Percentiles rank a stretch among this genome's conserved stretches.
These are phyloP conservation scores for Haliclona indistincta DNA, from an alignment of 37 sponge, comb jelly and placozoan genomes.

Conservation along the genomic window DNA sequence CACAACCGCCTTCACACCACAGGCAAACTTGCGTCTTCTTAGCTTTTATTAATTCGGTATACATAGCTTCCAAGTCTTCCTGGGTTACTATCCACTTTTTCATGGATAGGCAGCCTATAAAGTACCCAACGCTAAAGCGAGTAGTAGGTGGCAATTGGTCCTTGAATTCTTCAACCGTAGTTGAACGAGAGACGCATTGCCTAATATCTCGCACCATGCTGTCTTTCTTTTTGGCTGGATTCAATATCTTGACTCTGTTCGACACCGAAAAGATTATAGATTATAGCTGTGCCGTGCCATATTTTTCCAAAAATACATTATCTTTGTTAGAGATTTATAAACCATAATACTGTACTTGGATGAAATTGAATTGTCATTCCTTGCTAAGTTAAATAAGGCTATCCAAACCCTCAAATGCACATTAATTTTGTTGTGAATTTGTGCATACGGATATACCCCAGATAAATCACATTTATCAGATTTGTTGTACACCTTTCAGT, in stretches of 20 bases:
- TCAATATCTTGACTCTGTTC: slow-evolving; percentile 21
- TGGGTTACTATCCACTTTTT: slow-evolving; percentile 17
- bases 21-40: background rate
- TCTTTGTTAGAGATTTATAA: too few relatives aligned
- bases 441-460: too few relatives aligned
- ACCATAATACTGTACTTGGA: too few relatives aligned
- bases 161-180: slow-evolving; percentile 17
- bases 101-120: slow-evolving; percentile 12
- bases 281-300: too few relatives aligned
- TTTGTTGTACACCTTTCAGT: too few relatives aligned
- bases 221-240: slow-evolving; percentile 11
- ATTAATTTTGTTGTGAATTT: too few relatives aligned
- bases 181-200: slow-evolving; percentile 6
- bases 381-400: too few relatives aligned
- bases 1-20: slow-evolving; percentile 32
- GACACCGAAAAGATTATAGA: too few relatives aligned
- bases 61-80: slow-evolving; percentile 31
- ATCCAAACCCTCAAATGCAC: too few relatives aligned
- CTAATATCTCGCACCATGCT: slow-evolving; percentile 3
- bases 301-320: too few relatives aligned
- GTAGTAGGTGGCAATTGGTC: slow-evolving; percentile 9
- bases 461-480: too few relatives aligned
- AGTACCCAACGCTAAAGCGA: slow-evolving; percentile 25
- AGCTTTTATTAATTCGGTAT: background rate
- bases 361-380: too few relatives aligned